Evolutionary conservation across 1,140 invertebrate genomes (phyloP).

Genomic region (Atta texana): DNA sequence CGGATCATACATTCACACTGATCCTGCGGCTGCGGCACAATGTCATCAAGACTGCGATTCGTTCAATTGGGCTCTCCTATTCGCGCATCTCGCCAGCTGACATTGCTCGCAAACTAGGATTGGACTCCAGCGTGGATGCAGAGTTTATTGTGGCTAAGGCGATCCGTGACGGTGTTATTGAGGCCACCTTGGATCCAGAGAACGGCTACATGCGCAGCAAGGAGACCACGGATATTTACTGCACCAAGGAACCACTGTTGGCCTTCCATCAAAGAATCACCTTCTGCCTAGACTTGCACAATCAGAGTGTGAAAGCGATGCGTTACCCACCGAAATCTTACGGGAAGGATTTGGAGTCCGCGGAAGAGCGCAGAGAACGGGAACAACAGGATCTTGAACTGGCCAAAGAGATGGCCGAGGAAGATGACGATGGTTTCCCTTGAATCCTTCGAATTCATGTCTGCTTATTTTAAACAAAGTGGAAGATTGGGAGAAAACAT

Average conservation of each 20-base stretch:
- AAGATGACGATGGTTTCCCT: constrained; percentile 97
- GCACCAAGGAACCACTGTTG: constrained; percentile 97
- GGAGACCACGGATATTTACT: constrained; percentile 98
- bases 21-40: constrained; percentile 98
- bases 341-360: constrained; percentile 98
- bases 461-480: too few relatives aligned
- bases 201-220: constrained; percentile 98
- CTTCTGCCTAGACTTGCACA: constrained; percentile 99
- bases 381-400: constrained; percentile 99
- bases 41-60: constrained; percentile 99
- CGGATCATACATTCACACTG: constrained; percentile 97
- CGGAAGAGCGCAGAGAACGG: constrained; percentile 97
- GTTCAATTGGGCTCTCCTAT: constrained; percentile 98
- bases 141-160: constrained; percentile 99
- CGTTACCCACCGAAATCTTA: constrained; percentile 99
- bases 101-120: constrained; percentile 96
- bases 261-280: constrained; percentile 99
- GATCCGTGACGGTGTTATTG: constrained; percentile 99
- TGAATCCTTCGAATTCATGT: constrained; percentile 76
- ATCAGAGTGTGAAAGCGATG: constrained; percentile 99
- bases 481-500: background rate
- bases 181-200: constrained; percentile 98
- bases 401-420: constrained; percentile 99
- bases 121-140: constrained; percentile 98
- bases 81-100: constrained; percentile 98